These are phyloP conservation scores for Calcarius lapponicus DNA, from an alignment of 2,797 vertebrate genomes.

Conservation along the genomic window DNA sequence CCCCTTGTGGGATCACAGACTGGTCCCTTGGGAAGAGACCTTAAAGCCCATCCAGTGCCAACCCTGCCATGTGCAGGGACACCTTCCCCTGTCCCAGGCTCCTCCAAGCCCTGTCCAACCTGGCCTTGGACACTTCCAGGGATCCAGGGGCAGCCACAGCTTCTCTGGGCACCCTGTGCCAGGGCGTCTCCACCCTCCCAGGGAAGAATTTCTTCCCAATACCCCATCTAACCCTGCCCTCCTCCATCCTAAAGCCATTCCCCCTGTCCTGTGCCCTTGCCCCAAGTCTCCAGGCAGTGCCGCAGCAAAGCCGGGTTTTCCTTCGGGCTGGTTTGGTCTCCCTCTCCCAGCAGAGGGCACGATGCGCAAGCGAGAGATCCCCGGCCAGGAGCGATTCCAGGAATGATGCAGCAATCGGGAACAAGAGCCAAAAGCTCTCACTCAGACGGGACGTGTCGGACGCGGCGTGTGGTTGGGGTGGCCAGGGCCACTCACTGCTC, in stretches of 20 bases:
- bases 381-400: not conserved
- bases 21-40: not conserved
- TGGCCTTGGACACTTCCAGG: not conserved
- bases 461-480: accelerated
- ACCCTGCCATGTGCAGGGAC: not conserved
- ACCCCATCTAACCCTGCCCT: not conserved
- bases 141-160: not conserved
- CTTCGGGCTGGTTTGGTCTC: accelerated
- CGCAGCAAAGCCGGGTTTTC: accelerated
- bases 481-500: not conserved
- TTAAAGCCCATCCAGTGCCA: not conserved
- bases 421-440: accelerated
- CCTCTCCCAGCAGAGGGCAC: slow-evolving; percentile 53
- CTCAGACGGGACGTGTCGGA: accelerated
- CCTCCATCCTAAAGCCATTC: not conserved
- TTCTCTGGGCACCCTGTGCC: not conserved
- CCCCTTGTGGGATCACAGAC: not conserved
- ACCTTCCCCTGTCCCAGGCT: accelerated
- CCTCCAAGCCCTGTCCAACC: accelerated
- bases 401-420: accelerated
- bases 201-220: not conserved
- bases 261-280: too few species aligned
- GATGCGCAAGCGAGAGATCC: not conserved
- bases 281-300: accelerated
- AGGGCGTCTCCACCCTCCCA: not conserved